phyloP scores from a whole-genome alignment of 2,888 invertebrate genomes.

The Antitype chi region DNA sequence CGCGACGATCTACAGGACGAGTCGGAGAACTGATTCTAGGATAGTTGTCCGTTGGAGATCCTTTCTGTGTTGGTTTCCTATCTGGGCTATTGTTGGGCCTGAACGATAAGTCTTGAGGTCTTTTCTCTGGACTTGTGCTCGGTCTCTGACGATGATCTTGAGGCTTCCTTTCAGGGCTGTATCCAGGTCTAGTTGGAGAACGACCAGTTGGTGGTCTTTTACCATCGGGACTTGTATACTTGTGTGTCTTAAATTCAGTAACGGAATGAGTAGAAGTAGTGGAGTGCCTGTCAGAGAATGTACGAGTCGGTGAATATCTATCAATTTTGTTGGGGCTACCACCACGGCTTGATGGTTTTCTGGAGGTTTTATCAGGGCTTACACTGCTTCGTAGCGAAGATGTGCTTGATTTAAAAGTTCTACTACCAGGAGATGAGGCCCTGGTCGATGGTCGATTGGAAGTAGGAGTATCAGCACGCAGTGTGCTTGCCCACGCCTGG shows the following conservation, averaged over 20 bases:
- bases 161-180: slow-evolving; percentile 79
- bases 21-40: slow-evolving; percentile 47
- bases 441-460: slow-evolving; percentile 86
- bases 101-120: slow-evolving; percentile 62
- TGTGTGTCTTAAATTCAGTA: slow-evolving; percentile 76
- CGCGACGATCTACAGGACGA: slow-evolving; percentile 51
- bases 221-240: slow-evolving; percentile 74
- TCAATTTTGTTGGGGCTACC: slow-evolving; percentile 79
- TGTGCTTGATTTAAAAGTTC: slow-evolving; percentile 88
- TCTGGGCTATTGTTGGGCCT: slow-evolving; percentile 75
- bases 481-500: slow-evolving; percentile 94
- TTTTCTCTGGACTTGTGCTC: slow-evolving; percentile 81
- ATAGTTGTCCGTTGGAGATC: slow-evolving; percentile 37
- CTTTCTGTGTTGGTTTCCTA: slow-evolving; percentile 60
- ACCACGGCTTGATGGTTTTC: slow-evolving; percentile 82
- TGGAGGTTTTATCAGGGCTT: slow-evolving; percentile 85
- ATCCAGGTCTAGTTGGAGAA: slow-evolving; percentile 75
- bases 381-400: slow-evolving; percentile 90
- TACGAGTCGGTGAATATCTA: slow-evolving; percentile 80
- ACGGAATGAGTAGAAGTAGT: slow-evolving; percentile 77
- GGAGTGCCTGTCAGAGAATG: slow-evolving; percentile 76
- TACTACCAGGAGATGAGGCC: slow-evolving; percentile 90
- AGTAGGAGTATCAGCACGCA: slow-evolving; percentile 92
- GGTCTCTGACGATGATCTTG: slow-evolving; percentile 72
- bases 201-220: slow-evolving; percentile 74